phyloP scores from a whole-genome alignment of 2,888 invertebrate genomes.

The Oligia latruncula region DNA sequence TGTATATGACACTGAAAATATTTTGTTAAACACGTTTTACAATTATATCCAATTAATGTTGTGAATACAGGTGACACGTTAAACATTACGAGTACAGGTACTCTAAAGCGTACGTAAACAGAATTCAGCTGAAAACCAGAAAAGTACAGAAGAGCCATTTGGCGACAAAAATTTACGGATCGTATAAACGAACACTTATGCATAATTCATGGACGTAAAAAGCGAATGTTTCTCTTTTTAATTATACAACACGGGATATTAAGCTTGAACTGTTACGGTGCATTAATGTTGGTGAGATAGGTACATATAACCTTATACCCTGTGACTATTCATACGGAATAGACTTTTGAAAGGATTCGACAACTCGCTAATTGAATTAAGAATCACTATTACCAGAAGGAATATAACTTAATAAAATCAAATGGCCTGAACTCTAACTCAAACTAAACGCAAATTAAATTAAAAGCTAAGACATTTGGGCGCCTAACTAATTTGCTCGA shows the following conservation, averaged over 20 bases:
- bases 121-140: conserved; percentile 74
- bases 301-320: conserved; percentile 16
- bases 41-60: not conserved
- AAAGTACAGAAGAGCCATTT: conserved; percentile 80
- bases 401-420: conserved; percentile 44
- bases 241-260: conserved; percentile 88
- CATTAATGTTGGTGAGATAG: conserved; percentile 74
- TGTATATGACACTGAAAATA: not conserved
- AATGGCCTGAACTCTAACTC: conserved; percentile 51
- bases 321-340: not conserved
- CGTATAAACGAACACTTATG: conserved; percentile 88
- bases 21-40: not conserved
- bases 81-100: conserved; percentile 63
- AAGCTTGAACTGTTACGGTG: conserved; percentile 82
- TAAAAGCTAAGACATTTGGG: conserved; percentile 67
- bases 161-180: conserved; percentile 86
- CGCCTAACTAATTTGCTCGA: conserved; percentile 67
- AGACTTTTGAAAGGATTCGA: not conserved
- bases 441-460: conserved; percentile 70
- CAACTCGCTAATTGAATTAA: conserved; percentile 29
- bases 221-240: conserved; percentile 89
- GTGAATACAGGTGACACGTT: conserved; percentile 52
- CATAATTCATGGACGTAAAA: conserved; percentile 89
- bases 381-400: conserved; percentile 32
- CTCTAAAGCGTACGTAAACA: conserved; percentile 67